Base-by-base conservation (phyloP, 2,888 invertebrate species). In the Timandra comae region DNA sequence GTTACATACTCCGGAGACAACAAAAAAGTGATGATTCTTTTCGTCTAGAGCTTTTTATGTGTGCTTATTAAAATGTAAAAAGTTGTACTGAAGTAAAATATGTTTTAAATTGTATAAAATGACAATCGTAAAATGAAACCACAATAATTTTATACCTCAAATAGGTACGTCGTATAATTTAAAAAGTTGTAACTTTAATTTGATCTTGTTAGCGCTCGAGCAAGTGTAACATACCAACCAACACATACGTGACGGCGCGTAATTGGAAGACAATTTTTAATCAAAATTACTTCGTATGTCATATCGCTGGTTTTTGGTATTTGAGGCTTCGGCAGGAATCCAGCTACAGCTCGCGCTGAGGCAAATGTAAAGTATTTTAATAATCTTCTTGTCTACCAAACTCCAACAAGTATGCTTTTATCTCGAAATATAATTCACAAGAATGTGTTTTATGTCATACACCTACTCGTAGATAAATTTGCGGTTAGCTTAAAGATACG, bases 321-420 rank as follows among this genome's bases (percentile, higher is more conserved):
- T 43, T 40, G 44, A 41, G 39, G 42, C 43, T 51, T 44, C 29
- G 30, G 23, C 20, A 1, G 46, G 50, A 52, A 50, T 50, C 38
- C 44, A 42, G 47, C 41, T 32, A 41, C 35, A 38, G 38, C 38
- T 44, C 26, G 38, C 40, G 47, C 38, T 51, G 37, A 33, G 51
- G 52, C 46, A 59, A 49, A 63, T 57, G 45, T 50, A 52, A 74
- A 72, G 67, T 69, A 74, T 76, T 75, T 74, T 67, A 69, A 72
- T 69, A 67, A 71, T 63, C 53, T 46, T 50, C 46, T 59, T 60
- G 52, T 56, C 47, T 49, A 43, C 55, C 38, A 38, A 54, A 57
- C 48, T 52, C 46, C 37, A 49, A 45, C 41, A 52, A 46, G 47
- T 46, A 52, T 45, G 43, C 46, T 43, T 43, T 43, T 40, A 36